Evolutionary conservation across 2,888 invertebrate species (phyloP).

Genomic region (Neoitamus cyanurus): DNA sequence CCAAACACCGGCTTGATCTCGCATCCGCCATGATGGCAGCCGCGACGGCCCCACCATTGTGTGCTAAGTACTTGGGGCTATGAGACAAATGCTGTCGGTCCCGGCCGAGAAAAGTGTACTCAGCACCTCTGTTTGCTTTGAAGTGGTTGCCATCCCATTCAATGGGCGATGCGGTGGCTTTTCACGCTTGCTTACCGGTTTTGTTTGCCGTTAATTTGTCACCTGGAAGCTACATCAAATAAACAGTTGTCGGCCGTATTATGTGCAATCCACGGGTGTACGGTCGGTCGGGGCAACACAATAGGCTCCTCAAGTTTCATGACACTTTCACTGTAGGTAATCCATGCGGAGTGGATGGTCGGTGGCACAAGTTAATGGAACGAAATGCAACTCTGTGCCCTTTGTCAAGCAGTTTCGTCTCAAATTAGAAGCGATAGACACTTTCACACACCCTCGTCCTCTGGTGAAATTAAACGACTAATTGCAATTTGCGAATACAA

Average conservation of each 20-base stretch:
- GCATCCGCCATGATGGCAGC: neutral
- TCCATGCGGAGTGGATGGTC: neutral
- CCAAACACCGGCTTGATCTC: neutral
- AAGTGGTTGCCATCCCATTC: constrained; percentile 17
- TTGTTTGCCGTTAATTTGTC: constrained; percentile 39
- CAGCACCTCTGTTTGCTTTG: constrained; percentile 27
- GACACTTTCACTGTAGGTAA: neutral
- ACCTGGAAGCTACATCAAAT: constrained; percentile 33
- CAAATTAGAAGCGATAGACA: too few relatives aligned
- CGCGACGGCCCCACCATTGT: neutral
- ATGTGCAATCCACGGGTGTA: neutral
- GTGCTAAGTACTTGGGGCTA: neutral
- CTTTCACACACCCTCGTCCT: too few relatives aligned
- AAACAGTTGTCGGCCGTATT: neutral
- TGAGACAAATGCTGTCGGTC: neutral
- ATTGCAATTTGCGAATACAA: too few relatives aligned
- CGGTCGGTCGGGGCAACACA: neutral
- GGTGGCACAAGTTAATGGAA: too few relatives aligned
- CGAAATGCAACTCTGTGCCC: too few relatives aligned
- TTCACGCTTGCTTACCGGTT: constrained; percentile 32
- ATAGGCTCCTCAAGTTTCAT: neutral
- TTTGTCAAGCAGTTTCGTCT: too few relatives aligned
- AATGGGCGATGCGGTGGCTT: constrained; percentile 25
- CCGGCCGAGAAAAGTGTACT: constrained; percentile 19
- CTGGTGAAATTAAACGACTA: too few relatives aligned